Evolutionary conservation across 1,140 invertebrate species (phyloP), one percentile per base, ranked within the genome.

Genomic region (Musca vetustissima): DNA sequence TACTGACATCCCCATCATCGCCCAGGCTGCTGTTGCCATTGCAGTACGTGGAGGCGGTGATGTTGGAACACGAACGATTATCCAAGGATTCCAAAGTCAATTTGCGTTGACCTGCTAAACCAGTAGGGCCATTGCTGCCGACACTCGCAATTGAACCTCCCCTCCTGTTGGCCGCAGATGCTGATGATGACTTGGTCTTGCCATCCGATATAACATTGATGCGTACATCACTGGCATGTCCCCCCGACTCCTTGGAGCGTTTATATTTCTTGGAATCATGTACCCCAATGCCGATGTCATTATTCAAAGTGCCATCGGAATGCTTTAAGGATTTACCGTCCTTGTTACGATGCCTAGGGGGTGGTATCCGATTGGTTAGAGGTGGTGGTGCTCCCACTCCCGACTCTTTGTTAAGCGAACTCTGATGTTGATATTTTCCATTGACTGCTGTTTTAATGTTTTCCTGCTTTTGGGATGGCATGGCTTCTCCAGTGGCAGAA

Each of bases 121-220:
- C 55, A 8, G 17, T 28, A 3, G 4, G 25, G 4, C 47, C 50
- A n/a, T 49, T 53, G 17, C 66, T 19, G 1, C 24, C 24, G 68
- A 69, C 9, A n/a, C 52, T n/a, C 14, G 14, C 19, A 36, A 53
- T 28, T 11, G 17, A 66, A 50, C 66, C 64, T 28, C 49, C 17
- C 19, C 25, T 32, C 32, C 64, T 6, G 53, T 17, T 69, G 28
- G 14, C 55, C 25, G 57, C 55, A 50, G 50, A 22, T 49, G 17
- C 17, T n/a, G 69, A 17, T 19, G 50, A 55, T 19, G 69, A 21
- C 28, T 55, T 52, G 17, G 49, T 64, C 24, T 70, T 66, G 0
- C 78, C 76, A 59, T 80, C 78, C 3, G 78, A 80, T 19, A 80
- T 80, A 49, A 80, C 80, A 53, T 80, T 80, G 52, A 80, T 80